These are phyloP conservation scores for Ptiloglossa arizonensis DNA, from an alignment of 1,140 invertebrate genomes.

Conservation along the genomic window DNA sequence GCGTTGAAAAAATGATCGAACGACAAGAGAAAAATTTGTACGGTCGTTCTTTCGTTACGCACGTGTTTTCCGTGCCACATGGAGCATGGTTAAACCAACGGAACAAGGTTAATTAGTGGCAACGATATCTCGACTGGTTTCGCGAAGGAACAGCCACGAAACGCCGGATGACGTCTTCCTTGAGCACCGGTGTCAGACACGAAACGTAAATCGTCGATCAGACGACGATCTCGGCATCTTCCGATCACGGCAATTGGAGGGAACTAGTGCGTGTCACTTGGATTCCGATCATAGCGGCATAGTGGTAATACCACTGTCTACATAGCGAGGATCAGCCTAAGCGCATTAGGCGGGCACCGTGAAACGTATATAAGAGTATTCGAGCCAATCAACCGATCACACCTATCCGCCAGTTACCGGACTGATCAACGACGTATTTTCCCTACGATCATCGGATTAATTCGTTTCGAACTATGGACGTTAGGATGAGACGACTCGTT, in stretches of 20 bases:
- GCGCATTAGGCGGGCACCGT: conserved; percentile 38
- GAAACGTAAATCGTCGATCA: conserved; percentile 21
- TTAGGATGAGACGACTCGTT: neutral
- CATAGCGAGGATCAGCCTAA: conserved; percentile 39
- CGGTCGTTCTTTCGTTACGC: neutral
- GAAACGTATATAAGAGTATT: conserved; percentile 34
- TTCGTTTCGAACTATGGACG: neutral
- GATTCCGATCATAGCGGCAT: conserved; percentile 6
- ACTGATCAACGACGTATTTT: conserved; percentile 17
- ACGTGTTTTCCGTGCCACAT: neutral
- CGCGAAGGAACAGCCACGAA: neutral
- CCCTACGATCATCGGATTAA: conserved; percentile 19
- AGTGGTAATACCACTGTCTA: conserved; percentile 41
- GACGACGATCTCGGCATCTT: neutral
- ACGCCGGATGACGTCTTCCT: neutral
- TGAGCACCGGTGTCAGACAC: neutral
- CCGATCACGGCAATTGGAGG: neutral
- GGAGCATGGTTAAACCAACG: neutral
- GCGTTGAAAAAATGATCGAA: no score
- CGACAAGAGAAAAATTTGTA: no score
- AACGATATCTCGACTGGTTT: neutral
- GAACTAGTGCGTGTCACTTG: conserved; percentile 35
- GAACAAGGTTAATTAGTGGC: conserved; percentile 5
- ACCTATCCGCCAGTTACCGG: neutral
- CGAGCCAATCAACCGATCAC: conserved; percentile 26